Conservation (phyloP, 2,797 vertebrate genomes). For the Ispidina lecontei region DNA sequence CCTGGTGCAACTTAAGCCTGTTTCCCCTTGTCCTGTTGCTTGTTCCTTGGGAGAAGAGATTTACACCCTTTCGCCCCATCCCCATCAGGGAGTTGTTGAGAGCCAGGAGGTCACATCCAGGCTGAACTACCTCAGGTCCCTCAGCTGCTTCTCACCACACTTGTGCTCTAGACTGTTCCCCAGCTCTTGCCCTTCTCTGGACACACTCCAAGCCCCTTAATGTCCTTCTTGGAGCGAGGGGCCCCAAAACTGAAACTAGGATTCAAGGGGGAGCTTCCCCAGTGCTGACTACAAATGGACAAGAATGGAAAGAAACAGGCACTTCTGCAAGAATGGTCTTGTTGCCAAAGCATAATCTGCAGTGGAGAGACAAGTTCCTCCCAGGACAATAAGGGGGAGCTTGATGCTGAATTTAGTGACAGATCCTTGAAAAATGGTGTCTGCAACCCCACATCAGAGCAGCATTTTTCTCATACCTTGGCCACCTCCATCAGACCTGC, state of each 20-base stretch:
- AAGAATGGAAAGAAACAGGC: background rate
- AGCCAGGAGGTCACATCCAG: too few relatives aligned
- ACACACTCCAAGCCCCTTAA: background rate
- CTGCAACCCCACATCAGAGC: fast-evolving
- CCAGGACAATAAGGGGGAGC: fast-evolving
- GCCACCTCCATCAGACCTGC: fast-evolving
- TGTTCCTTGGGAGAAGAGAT: too few relatives aligned
- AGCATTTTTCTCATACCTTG: background rate
- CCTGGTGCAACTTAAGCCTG: too few relatives aligned
- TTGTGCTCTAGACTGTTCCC: too few relatives aligned
- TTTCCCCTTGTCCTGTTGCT: too few relatives aligned
- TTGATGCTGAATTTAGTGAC: background rate
- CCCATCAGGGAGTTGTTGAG: too few relatives aligned
- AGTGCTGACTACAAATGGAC: background rate
- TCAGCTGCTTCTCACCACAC: too few relatives aligned
- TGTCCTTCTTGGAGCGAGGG: too few relatives aligned
- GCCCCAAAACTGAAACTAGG: background rate
- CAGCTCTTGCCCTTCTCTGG: too few relatives aligned
- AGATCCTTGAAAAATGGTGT: fast-evolving
- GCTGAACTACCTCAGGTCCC: too few relatives aligned
- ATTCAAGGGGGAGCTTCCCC: background rate
- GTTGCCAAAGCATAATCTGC: background rate
- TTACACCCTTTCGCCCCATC: too few relatives aligned
- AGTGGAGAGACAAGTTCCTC: background rate
- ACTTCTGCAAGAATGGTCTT: fast-evolving